Base-by-base conservation (phyloP, 2,797 vertebrate genomes). In the Coluber constrictor region DNA sequence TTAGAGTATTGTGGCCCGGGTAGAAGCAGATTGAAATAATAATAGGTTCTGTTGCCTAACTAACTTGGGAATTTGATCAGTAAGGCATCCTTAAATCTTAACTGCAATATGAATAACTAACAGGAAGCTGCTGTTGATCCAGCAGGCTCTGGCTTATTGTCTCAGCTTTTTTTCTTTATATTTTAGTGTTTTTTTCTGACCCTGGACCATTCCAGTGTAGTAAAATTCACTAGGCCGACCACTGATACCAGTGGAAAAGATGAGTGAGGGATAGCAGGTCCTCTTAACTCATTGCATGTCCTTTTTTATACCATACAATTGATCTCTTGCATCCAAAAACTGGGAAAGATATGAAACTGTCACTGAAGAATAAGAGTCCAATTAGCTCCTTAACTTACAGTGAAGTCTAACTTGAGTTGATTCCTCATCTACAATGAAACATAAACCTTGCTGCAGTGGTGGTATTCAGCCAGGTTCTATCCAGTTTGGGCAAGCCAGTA, bases 81-180 rank as follows among this genome's bases (percentile, higher is more conserved):
- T 95, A 88, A 95, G 7, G 91, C 90, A 94, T 95, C 95, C 95
- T 92, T 94, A 95, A 95, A 94, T 92, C 90, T 95, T 94, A n/a
- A 54, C 86, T 92, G 25, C 86, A 91, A 86, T 90, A 25, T 94
- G 87, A 86, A 51, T 43, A 89, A 59, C 94, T 95, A 93, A 60
- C 86, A 74, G 51, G 5, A 92, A 95, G 90, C 79, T 96, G 87
- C 93, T 95, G 66, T 94, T 91, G 63, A 93, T 93, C 95, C 94
- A 90, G 91, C 93, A 92, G 93, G 18, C 60, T 92, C 91, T 63
- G 55, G 63, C 63, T 86, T 86, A 43, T 54, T 90, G 79, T 87
- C 60, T 89, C 90, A 56, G 92, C 93, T 61, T 9, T 90, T 70
- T 37, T 74, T 37, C 15, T 32, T 95, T 92, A 93, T 51, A 56